Base-by-base conservation (phyloP, 92 coral and sea anemone species). In the Epizoanthus illoricatus region DNA sequence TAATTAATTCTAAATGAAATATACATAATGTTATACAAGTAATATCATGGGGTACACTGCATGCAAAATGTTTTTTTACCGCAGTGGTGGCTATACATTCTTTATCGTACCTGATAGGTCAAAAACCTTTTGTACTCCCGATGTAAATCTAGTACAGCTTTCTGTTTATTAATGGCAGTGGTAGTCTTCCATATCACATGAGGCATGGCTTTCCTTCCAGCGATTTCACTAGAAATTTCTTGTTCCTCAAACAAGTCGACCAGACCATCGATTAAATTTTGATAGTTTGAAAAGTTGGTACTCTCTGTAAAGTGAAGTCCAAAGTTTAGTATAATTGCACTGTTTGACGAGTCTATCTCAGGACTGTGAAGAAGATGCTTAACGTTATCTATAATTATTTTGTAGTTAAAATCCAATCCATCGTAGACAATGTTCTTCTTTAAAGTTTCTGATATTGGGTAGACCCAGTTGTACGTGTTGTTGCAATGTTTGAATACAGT, bases 151-250 rank as follows among this genome's bases (percentile, higher is more conserved):
- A 69, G 54, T 10, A 78, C 71, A 21, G 86, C 76, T 65, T 84
- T 69, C 52, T 90, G 90, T 36, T 87, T 90, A 71, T 85, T 92
- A 12, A 92, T 88, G 5, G 94, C 86, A 69, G 97, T 90, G 3
- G 97, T 92, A 13, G 97, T 81, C 66, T 92, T 92, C 97, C 97
- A 92, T 42, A 92, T 83, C 21, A 87, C 75, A 15, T 73, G 85
- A 57, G 63, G 79, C 23, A 65, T 88, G 7, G 56, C 47, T 79
- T 66, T 62, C 56, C 68, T 81, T 23, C 15, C 79, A 41, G 41
- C 55, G 15, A 78, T 64, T 39, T 16, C 72, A 6, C 47, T 10
- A 39, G 20, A 64, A 6, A 9, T 33, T 7, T 36, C 80, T 57
- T 76, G 79, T 3, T 88, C 88, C 43, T 74, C 69, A 17, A 92